Conservation (phyloP, 2,888 invertebrate species). For the Lasioglossum marginatum region DNA sequence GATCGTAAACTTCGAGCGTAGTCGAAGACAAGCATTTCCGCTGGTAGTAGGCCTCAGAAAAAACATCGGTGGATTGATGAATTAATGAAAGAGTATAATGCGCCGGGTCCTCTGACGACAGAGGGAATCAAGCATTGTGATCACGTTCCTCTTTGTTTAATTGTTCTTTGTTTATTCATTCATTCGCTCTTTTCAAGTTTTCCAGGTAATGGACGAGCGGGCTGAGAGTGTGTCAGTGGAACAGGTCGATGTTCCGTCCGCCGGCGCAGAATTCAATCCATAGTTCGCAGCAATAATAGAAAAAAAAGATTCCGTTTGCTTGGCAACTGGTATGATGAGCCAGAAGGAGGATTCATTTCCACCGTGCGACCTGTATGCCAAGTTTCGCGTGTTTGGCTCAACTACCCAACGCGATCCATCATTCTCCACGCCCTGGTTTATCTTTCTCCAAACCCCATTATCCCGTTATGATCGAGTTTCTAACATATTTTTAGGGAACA, state of each 20-base stretch:
- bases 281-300: slow-evolving; percentile 50
- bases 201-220: slow-evolving; percentile 50
- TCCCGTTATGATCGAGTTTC: slow-evolving; percentile 56
- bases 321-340: slow-evolving; percentile 55
- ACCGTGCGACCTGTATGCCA: slow-evolving; percentile 51
- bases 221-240: slow-evolving; percentile 64
- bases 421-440: slow-evolving; percentile 48
- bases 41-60: not conserved
- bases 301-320: slow-evolving; percentile 57
- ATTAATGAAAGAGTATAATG: slow-evolving; percentile 55
- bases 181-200: slow-evolving; percentile 54
- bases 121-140: slow-evolving; percentile 58
- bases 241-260: slow-evolving; percentile 63
- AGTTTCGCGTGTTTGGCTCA: slow-evolving; percentile 51
- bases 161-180: slow-evolving; percentile 61
- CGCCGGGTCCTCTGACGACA: slow-evolving; percentile 44
- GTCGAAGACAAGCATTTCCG: not conserved
- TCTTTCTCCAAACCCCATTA: slow-evolving; percentile 55
- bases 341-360: slow-evolving; percentile 53
- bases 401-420: slow-evolving; percentile 43
- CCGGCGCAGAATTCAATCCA: slow-evolving; percentile 58
- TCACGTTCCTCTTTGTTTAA: slow-evolving; percentile 64
- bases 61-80: slow-evolving; percentile 45
- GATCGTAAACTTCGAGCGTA: slow-evolving; percentile 5
- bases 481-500: slow-evolving; percentile 47